phyloP scores from a whole-genome alignment of 2,888 invertebrate genomes.

The Drosophila algonquin region DNA sequence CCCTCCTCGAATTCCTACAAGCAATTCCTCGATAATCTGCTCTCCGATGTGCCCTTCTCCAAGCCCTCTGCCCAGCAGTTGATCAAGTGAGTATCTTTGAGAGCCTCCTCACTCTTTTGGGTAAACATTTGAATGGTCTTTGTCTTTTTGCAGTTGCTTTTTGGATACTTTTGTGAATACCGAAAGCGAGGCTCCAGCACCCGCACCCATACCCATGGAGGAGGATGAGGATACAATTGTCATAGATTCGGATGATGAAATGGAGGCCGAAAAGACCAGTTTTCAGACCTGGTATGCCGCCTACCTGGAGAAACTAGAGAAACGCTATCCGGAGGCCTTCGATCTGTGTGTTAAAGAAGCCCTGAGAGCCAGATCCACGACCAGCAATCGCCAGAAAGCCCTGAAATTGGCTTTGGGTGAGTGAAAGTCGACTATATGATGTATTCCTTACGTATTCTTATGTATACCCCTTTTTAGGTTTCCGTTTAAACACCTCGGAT shows the following conservation, averaged over 20 bases:
- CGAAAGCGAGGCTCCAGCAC: conserved; percentile 13
- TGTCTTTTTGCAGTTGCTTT: conserved; percentile 84
- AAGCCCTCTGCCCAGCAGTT: conserved; percentile 85
- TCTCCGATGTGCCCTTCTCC: conserved; percentile 87
- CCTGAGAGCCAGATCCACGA: conserved; percentile 79
- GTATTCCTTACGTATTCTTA: not conserved
- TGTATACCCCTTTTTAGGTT: conserved; percentile 76
- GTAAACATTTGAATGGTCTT: not conserved
- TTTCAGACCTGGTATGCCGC: conserved; percentile 85
- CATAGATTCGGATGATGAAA: conserved; percentile 81
- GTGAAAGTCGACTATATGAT: not conserved
- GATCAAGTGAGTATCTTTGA: conserved; percentile 85
- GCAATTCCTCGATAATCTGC: conserved; percentile 86
- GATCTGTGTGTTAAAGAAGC: conserved; percentile 88
- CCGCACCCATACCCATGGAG: conserved; percentile 17
- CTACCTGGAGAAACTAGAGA: conserved; percentile 87
- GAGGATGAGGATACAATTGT: conserved; percentile 80
- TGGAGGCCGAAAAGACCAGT: conserved; percentile 49
- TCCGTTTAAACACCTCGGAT: conserved; percentile 86
- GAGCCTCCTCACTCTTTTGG: not conserved
- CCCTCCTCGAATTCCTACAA: conserved; percentile 85
- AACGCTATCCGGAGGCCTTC: conserved; percentile 89
- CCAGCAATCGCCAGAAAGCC: conserved; percentile 79
- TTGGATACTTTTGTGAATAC: conserved; percentile 82
- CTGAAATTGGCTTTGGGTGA: conserved; percentile 83